Evolutionary conservation across 2,888 invertebrate species (phyloP), one percentile per base, ranked within the genome.

Genomic region (Dioctria rufipes): DNA sequence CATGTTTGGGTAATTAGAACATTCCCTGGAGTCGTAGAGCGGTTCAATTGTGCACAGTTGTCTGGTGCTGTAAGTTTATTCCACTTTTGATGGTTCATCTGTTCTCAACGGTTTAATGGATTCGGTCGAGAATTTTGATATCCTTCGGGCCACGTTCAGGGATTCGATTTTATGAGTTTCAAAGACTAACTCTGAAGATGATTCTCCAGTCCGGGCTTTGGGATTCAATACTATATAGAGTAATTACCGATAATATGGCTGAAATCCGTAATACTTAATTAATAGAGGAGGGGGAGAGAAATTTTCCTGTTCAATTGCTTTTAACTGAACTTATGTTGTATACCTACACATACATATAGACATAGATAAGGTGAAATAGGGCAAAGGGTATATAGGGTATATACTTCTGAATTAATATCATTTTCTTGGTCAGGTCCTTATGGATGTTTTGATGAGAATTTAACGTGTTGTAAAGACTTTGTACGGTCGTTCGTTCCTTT

Each of bases 1-100:
- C 69, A 51, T 51, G 69, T 69, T 69, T 69, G 69, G 51, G 69
- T 69, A 69, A 69, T 69, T 69, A 69, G 51, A 69, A 54, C 3
- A 9, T 8, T 39, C 37, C n/a, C 51, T 11, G 39, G 39, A 51
- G 51, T 25, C 51, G 51, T 42, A 37, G 2, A 11, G 5, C 67
- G 4, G 49, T 54, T 69, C 69, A 39, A 69, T 69, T 69, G 51
- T 25, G 54, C 8, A n/a, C 39, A 69, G 69, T 54, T 5, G 51
- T 46, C 5, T 54, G 11, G 39, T 2, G 11, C 51, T n/a, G 49
- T n/a, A 69, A 69, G 11, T 69, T 69, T 69, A 69, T 69, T 69
- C 25, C 54, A 37, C n/a, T 25, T 9, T 69, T 69, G 51, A 69
- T 69, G 51, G 54, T 51, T 69, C 51, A 69, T 69, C 69, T 51